Evolutionary conservation across 2,888 invertebrate genomes (phyloP), one percentile per base, ranked within the genome.

Genomic region (Pantelozetes paolii): DNA sequence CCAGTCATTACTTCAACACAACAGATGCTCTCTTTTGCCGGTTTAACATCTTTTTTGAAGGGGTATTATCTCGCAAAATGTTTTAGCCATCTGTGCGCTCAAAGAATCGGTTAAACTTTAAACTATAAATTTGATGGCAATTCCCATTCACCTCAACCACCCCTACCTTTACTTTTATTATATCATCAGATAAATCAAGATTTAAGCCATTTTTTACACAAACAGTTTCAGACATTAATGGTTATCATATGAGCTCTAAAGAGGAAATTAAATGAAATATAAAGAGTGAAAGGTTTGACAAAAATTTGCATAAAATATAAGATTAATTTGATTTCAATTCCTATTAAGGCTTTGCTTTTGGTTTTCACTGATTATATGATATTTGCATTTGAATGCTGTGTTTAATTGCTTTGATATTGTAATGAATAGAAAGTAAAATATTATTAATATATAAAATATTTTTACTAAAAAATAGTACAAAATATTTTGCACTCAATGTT

Each of bases 11-110:
- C 15, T 26, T 8, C 36, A 28, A 54, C 57, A n/a, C 5, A 62
- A 32, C 62, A 62, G 62, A 62, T 62, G 62, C 62, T 62, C 62
- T 62, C 62, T 62, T 62, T 62, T 32, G 62, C n/a, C 11, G 54
- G 54, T 26, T 54, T 54, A 23, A 26, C 54, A 26, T 54, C 9
- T 8, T 54, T 26, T 26, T 26, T 20, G 18, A 50, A 50, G 3
- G 23, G 26, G 23, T 54, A 26, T 28, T 30, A 6, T 23, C 32
- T 18, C 32, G 26, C 3, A 50, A 20, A 5, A 11, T 62, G n/a
- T 18, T 28, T 26, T 28, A 36, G 20, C 62, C 62, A 62, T 62
- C 62, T 62, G 62, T 62, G 32, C 30, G 6, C 32, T n/a, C 62
- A 6, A 30, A 54, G 54, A 26, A 26, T 26, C 26, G 26, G 54